Conservation (phyloP, 1,140 invertebrate genomes). For the Anastrepha ludens region DNA sequence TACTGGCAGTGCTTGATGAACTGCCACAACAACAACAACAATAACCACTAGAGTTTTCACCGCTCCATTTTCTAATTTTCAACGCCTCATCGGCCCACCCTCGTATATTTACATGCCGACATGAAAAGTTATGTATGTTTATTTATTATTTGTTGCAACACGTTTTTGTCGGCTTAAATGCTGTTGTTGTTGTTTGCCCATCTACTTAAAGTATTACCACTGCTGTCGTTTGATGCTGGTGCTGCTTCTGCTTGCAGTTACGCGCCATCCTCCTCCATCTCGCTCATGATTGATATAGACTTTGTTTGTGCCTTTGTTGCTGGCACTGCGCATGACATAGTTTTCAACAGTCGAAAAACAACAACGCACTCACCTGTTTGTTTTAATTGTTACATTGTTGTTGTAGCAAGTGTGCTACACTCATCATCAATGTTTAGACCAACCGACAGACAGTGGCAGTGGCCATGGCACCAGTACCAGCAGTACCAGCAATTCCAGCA, state of each 20-base stretch:
- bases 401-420: slow-evolving; percentile 13
- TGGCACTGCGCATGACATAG: slow-evolving; percentile 14
- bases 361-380: neutral
- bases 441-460: neutral
- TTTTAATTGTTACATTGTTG: slow-evolving; percentile 40
- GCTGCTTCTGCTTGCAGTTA: neutral
- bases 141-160: neutral
- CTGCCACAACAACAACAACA: too few relatives aligned
- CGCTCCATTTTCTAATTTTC: too few relatives aligned
- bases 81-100: too few relatives aligned
- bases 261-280: neutral
- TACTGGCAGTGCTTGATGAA: too few relatives aligned
- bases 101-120: neutral
- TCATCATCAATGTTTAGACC: neutral
- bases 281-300: neutral
- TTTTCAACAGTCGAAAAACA: slow-evolving; percentile 25
- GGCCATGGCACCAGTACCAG: neutral
- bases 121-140: neutral
- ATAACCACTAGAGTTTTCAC: too few relatives aligned
- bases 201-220: slow-evolving; percentile 1
- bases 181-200: neutral
- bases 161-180: neutral
- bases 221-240: neutral
- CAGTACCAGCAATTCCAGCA: too few relatives aligned
- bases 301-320: neutral